Base-by-base conservation (phyloP, 1,140 invertebrate species). In the Asbolus verrucosus region DNA sequence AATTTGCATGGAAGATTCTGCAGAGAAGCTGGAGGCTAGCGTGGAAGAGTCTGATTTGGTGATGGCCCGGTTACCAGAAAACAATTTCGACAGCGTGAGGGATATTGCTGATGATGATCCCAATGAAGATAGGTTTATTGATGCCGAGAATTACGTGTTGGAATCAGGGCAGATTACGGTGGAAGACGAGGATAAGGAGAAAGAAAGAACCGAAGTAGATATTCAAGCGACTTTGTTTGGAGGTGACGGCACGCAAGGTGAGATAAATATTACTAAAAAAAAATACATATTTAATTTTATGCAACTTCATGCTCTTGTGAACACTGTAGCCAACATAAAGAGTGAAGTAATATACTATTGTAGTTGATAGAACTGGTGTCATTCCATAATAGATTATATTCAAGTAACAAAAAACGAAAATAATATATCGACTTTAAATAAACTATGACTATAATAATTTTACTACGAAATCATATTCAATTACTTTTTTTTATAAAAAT, bases 101-200 rank as follows among this genome's bases (percentile, higher is more conserved):
- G 75, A 69, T 59, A 76, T 76, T 19, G 73, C 71, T 5, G 78
- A 80, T 60, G 80, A 81, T 27, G 80, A 81, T 69, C 76, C 76
- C 4, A 81, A 80, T 59, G 81, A 82, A 68, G 78, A 82, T 66
- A 71, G 81, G 11, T 82, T 83, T 73, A 79, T 81, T 11, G 82
- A 83, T 77, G 81, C 81, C 5, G 82, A 83, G 69, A 82, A 80
- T 73, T 82, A 82, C 73, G 79, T 82, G 2, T 65, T 83, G 36
- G 82, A 83, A 74, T 82, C 82, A 14, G 81, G 81, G 3, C 79
- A 81, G 73, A 81, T 82, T 16, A 69, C 76, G 8, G 66, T 80
- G 2, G 36, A 73, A 11, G 60, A 72, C 67, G 24, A 9, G 50
- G 70, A 39, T 73, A 76, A 67, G 59, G 76, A 77, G 66, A 74